Base-by-base conservation (phyloP, 2,113 vertebrate genomes). In the Caloenas nicobarica region DNA sequence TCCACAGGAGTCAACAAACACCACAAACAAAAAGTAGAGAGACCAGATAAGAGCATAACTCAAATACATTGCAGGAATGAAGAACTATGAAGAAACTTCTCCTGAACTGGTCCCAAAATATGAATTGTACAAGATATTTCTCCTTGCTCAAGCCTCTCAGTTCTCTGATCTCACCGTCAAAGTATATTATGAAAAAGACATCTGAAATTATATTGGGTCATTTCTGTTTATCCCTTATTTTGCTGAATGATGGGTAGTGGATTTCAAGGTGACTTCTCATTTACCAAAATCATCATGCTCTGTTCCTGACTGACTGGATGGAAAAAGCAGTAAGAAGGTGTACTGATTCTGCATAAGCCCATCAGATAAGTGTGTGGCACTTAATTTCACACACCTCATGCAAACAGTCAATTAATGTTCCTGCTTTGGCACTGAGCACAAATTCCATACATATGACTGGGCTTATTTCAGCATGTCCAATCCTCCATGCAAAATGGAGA, bases 221-320 rank as follows among this genome's bases (percentile, higher is more conserved):
- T 89, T 94, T 94, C 85, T 36, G 61, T 81, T 95, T 86, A 81
- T 86, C 80, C 78, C n/a, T 82, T 58, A 3, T 72, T 91, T 53
- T 76, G 54, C 73, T 95, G 94, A 90, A 53, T 38, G 83, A 54
- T 60, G 34, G 71, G 62, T 28, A 54, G 66, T 66, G 29, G 46
- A 31, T 91, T 88, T 95, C 95, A 95, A 97, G 94, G 96, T 97
- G 96, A 96, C 86, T 92, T 58, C 72, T 93, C 23, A 16, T 88
- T 88, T 95, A 88, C 69, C 86, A 88, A 72, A 21, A 56, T 33
- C 24, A 8, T 56, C 65, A 40, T 0, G 1, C 13, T 18, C 56
- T 38, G 16, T 2, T 89, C 54, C 82, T 61, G 73, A 29, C 46
- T 60, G 93, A 71, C 66, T 78, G 92, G 46, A 18, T 54, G 84